Conservation (phyloP, 1,140 invertebrate genomes). For the Eumaeus atala region DNA sequence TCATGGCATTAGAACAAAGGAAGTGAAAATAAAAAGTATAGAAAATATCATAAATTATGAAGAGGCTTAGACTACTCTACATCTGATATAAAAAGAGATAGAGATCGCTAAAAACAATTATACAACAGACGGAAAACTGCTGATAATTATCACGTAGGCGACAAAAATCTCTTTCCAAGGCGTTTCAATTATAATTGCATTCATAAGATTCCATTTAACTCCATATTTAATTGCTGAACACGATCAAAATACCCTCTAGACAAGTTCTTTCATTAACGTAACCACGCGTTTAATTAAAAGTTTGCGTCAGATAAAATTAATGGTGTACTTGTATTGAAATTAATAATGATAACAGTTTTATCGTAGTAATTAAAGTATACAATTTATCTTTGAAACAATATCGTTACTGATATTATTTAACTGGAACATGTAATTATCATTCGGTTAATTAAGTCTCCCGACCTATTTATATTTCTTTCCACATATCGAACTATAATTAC, state of each 20-base stretch:
- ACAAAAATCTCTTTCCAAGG: too few species aligned
- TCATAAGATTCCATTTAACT: background rate
- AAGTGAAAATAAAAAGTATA: too few species aligned
- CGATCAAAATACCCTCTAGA: slow-evolving; percentile 3
- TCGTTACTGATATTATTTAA: slow-evolving; percentile 18
- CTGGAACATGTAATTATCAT: background rate
- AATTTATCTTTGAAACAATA: slow-evolving; percentile 20
- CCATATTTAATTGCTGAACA: slow-evolving; percentile 5
- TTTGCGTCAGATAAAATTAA: slow-evolving; percentile 25
- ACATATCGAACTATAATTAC: too few species aligned
- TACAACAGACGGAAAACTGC: too few species aligned
- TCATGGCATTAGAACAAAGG: too few species aligned
- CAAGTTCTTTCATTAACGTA: slow-evolving; percentile 14
- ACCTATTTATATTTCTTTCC: too few species aligned
- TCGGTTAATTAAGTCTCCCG: background rate
- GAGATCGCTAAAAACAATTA: too few species aligned
- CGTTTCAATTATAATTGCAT: too few species aligned
- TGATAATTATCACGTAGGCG: too few species aligned
- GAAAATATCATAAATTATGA: too few species aligned
- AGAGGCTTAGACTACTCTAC: too few species aligned
- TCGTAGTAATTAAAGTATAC: slow-evolving; percentile 19
- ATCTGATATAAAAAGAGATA: too few species aligned
- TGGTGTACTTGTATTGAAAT: slow-evolving; percentile 24
- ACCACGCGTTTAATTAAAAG: slow-evolving; percentile 26
- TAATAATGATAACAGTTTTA: slow-evolving; percentile 26